Evolutionary conservation across 2,113 vertebrate genomes (phyloP), one percentile per base, ranked within the genome.

Genomic region (Oryzias curvinotus): DNA sequence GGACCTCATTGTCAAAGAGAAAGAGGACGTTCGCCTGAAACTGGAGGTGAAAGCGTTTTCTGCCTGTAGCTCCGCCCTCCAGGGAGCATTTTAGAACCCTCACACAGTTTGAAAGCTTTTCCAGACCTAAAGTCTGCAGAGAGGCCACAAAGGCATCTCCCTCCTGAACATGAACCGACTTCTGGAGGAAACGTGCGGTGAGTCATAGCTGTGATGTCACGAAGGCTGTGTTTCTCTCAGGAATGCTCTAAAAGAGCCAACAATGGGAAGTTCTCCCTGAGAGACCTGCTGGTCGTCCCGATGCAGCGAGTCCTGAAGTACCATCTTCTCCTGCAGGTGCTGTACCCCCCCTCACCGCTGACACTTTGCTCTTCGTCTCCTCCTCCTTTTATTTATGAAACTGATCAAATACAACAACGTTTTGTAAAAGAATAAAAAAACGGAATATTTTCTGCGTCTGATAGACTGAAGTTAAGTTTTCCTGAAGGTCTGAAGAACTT

Each of bases 221-320:
- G 42, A n/a, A 51, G 15, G 26, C 4, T 59, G 5, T 62, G 61
- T 77, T 68, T 70, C 6, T 67, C 76, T 1, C 57, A 95, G 94
- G 96, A 98, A 65, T 98, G 95, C 86, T 95, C 96, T 28, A 97
- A 96, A 86, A 93, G 96, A 76, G 96, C 96, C 25, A 98, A 98
- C 84, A 97, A 96, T 1, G 96, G 96, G 52, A 97, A 96, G 65
- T 97, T 98, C 62, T 95, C 94, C 0, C 84, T 98, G 72, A 85
- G 96, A 57, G 96, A 98, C 87, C 91, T 98, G 63, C 90, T 98
- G 48, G 96, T 98, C 10, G 96, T 98, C 67, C 96, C 96, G 0
- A 98, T 98, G 96, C 96, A 98, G 71, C 92, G 96, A 79, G 94
- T 98, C 57, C 81, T 98, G 18, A 98, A 98, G 73, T 98, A 98